Evolutionary conservation across 2,113 vertebrate species (phyloP), one percentile per base, ranked within the genome.

Genomic region (Callionymus lyra): DNA sequence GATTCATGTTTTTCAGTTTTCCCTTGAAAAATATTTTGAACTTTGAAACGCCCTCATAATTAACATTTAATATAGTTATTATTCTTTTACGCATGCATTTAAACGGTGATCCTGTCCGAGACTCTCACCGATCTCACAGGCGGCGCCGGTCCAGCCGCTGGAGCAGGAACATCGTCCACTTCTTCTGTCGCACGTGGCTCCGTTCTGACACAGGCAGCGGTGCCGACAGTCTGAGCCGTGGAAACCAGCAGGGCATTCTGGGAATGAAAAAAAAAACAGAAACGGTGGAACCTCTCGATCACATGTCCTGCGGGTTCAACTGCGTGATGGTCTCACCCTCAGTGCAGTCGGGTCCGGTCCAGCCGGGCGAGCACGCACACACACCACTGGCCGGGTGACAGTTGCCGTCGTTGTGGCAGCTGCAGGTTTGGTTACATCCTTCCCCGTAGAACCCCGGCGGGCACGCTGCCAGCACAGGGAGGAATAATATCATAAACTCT

Each of bases 121-220:
- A 63, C 37, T 53, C 47, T 68, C 51, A 97, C 94, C 92, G 31
- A 68, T 74, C 65, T 98, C 91, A 1, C 94, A 98, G 51, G 89
- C 88, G 34, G 71, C 49, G 16, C 93, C 94, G 0, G 46, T 82
- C 93, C 93, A 94, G 1, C 93, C 92, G 0, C 63, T 68, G 0
- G 75, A 71, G 34, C 93, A 97, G 0, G 51, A 11, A 1, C 93
- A 97, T 37, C 15, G 65, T 38, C 94, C 94, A 0, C 70, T 82
- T 49, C 55, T 58, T 0, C 81, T 83, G 69, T 92, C 78, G 4
- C 93, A 97, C 1, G 65, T 60, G 37, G 86, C 93, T 0, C 87
- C 88, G 0, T 94, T 88, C 42, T 67, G 88, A 68, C 94, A 98
- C 34, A 93, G 65, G 60, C 94, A 98, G 41, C 35, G 69, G 34